phyloP scores from a whole-genome alignment of 2,797 vertebrate species.

The Leptoclinus maculatus region DNA sequence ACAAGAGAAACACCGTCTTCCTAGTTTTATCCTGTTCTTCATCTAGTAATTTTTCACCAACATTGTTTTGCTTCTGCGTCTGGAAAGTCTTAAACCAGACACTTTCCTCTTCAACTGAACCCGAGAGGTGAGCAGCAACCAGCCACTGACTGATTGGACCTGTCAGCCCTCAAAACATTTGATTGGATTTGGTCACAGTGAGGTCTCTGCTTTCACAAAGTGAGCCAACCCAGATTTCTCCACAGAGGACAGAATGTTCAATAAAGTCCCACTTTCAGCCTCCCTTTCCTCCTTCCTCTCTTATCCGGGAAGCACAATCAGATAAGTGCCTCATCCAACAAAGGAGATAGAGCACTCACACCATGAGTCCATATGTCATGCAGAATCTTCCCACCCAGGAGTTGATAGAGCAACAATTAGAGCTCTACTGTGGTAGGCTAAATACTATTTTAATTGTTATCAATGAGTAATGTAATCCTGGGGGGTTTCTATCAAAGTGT shows the following conservation, averaged over 20 bases:
- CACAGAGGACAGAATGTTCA: conserved; percentile 69
- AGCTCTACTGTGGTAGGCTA: conserved; percentile 40
- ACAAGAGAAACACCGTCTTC: conserved; percentile 41
- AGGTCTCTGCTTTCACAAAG: conserved; percentile 64
- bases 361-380: conserved; percentile 60
- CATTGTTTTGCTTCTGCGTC: conserved; percentile 35
- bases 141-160: conserved; percentile 78
- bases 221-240: conserved; percentile 51
- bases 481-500: conserved; percentile 34
- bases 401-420: conserved; percentile 61
- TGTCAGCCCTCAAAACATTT: conserved; percentile 77
- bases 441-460: conserved; percentile 56
- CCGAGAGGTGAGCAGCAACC: conserved; percentile 66
- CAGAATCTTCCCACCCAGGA: conserved; percentile 35
- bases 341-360: conserved; percentile 54
- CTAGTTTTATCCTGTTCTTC: conserved; percentile 19
- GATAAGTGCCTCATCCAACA: conserved; percentile 65
- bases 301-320: conserved; percentile 71
- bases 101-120: conserved; percentile 67
- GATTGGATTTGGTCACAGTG: conserved; percentile 76
- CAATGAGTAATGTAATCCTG: conserved; percentile 33
- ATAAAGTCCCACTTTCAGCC: conserved; percentile 69
- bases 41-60: conserved; percentile 26
- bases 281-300: conserved; percentile 54
- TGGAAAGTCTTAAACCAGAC: conserved; percentile 61